Conservation (phyloP, 2,797 vertebrate genomes). For the Ispidina picta region DNA sequence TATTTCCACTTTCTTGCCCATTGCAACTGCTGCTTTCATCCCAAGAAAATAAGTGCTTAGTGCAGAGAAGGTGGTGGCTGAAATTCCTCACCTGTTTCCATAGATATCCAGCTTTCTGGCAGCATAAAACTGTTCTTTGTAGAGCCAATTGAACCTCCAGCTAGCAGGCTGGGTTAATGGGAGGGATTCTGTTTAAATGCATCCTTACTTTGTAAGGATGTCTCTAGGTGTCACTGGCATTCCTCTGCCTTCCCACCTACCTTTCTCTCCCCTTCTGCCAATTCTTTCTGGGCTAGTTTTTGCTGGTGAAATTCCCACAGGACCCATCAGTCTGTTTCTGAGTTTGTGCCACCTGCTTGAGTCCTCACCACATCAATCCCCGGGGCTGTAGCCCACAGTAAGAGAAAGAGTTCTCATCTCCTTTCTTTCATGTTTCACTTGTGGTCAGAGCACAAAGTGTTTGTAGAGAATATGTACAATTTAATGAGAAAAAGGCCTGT, state of each 20-base stretch:
- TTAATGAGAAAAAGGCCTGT: background rate
- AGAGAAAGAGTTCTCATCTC: background rate
- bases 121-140: background rate
- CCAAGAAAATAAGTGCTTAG: background rate
- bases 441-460: background rate
- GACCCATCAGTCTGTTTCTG: background rate
- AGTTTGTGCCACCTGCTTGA: background rate
- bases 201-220: background rate
- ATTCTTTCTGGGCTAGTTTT: background rate
- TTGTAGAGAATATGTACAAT: background rate
- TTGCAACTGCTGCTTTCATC: conserved; percentile 9
- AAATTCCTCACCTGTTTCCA: background rate
- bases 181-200: background rate
- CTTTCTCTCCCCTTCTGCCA: background rate
- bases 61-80: background rate
- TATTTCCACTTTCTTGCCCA: conserved; percentile 9
- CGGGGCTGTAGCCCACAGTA: background rate
- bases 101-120: background rate
- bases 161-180: background rate
- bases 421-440: conserved; percentile 12
- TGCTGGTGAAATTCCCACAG: background rate
- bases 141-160: background rate
- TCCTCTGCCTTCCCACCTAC: background rate
- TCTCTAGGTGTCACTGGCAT: conserved; percentile 2
- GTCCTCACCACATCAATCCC: background rate